Evolutionary conservation across 2,797 vertebrate genomes (phyloP).

Genomic region (Lindbergichthys nudifrons): DNA sequence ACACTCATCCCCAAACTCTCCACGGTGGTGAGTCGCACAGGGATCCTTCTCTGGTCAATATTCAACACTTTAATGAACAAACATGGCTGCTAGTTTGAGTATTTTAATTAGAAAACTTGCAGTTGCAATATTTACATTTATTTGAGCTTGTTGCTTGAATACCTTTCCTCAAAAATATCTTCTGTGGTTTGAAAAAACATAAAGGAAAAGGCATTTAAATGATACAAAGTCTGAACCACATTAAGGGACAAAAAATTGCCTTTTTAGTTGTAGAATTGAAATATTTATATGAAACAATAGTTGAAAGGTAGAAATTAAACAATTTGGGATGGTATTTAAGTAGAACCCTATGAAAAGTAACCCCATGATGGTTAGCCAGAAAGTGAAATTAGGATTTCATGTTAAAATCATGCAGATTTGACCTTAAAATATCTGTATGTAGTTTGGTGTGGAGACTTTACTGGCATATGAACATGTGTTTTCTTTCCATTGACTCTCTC

Average conservation of each 20-base stretch:
- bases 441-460: neutral
- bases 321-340: neutral
- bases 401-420: neutral
- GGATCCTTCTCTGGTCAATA: neutral
- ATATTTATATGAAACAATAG: neutral
- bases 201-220: neutral
- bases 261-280: neutral
- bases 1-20: slow-evolving; percentile 94
- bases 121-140: neutral
- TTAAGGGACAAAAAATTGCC: neutral
- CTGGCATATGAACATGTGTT: neutral
- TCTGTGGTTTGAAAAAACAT: too few species aligned
- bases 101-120: neutral
- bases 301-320: neutral
- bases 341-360: neutral
- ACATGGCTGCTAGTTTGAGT: neutral
- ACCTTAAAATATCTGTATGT: neutral
- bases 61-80: neutral
- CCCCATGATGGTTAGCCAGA: too few species aligned
- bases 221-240: neutral
- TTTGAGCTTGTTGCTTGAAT: neutral
- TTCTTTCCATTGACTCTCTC: slow-evolving; percentile 7
- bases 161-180: neutral
- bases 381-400: neutral
- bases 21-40: slow-evolving; percentile 86